Evolutionary conservation across 2,888 invertebrate genomes (phyloP).

Genomic region (Lepidocyrtoides sp.): DNA sequence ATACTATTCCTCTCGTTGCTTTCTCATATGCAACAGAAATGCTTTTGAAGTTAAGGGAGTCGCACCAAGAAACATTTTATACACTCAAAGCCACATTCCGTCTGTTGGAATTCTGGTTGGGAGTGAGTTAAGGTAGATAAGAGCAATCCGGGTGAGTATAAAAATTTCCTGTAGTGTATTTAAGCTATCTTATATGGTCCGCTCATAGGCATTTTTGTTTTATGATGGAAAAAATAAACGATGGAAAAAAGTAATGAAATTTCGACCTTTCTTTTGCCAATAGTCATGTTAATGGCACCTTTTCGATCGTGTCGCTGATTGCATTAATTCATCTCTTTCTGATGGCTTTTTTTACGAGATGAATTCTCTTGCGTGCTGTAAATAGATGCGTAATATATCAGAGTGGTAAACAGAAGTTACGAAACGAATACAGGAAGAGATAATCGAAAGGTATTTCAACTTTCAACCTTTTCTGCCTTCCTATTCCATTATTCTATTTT

Average conservation of each 20-base stretch:
- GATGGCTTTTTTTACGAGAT: neutral
- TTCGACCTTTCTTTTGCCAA: neutral
- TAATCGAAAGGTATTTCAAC: neutral
- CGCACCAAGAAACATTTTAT: neutral
- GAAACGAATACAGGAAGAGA: neutral
- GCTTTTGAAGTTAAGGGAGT: neutral
- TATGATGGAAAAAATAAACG: neutral
- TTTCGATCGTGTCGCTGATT: neutral
- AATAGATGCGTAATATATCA: neutral
- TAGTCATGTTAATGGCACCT: neutral
- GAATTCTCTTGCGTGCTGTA: neutral
- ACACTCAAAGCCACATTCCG: neutral
- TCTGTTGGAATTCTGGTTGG: neutral
- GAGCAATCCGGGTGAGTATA: neutral
- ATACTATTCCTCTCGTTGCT: too few relatives aligned
- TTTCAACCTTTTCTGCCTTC: neutral
- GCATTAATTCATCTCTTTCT: conserved; percentile 18
- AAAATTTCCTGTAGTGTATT: neutral
- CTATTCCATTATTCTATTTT: neutral
- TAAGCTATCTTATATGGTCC: neutral
- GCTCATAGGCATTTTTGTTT: neutral
- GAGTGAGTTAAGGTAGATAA: neutral
- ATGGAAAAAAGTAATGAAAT: conserved; percentile 5
- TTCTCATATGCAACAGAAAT: too few relatives aligned
- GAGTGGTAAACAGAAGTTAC: too few relatives aligned